Evolutionary conservation across 2,113 vertebrate species (phyloP).

Genomic region (Pelodiscus sinensis): DNA sequence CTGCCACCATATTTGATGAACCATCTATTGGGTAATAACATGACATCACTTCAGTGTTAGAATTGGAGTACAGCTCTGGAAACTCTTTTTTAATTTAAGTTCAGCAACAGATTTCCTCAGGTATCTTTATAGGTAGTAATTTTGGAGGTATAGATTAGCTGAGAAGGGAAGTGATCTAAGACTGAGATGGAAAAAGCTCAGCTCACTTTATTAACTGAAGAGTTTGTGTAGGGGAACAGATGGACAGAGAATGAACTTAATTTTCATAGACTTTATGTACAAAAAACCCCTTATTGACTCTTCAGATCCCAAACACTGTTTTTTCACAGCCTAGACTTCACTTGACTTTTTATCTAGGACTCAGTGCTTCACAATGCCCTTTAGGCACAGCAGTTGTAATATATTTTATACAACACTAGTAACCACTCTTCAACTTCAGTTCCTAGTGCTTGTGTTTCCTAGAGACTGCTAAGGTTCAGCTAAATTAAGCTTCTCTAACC

Average conservation of each 20-base stretch:
- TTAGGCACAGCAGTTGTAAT: not conserved
- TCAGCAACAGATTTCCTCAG: not conserved
- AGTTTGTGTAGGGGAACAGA: not conserved
- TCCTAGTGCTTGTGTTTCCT: not conserved
- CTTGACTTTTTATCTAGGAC: not conserved
- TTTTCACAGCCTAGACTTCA: not conserved
- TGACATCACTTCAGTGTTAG: not conserved
- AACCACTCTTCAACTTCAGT: not conserved
- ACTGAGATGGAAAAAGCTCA: not conserved
- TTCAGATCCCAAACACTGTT: not conserved
- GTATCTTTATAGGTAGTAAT: not conserved
- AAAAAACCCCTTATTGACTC: not conserved
- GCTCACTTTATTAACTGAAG: not conserved
- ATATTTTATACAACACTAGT: not conserved
- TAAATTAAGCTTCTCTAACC: not conserved
- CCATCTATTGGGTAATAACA: not conserved
- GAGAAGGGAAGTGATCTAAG: not conserved
- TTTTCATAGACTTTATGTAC: not conserved
- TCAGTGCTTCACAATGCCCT: not conserved
- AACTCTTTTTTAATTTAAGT: not conserved
- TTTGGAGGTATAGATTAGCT: not conserved
- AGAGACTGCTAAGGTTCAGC: fast-evolving
- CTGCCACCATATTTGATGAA: not conserved
- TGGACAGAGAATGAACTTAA: not conserved
- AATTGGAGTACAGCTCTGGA: not conserved